phyloP scores from a whole-genome alignment of 2,888 invertebrate genomes.

The Achlya flavicornis region DNA sequence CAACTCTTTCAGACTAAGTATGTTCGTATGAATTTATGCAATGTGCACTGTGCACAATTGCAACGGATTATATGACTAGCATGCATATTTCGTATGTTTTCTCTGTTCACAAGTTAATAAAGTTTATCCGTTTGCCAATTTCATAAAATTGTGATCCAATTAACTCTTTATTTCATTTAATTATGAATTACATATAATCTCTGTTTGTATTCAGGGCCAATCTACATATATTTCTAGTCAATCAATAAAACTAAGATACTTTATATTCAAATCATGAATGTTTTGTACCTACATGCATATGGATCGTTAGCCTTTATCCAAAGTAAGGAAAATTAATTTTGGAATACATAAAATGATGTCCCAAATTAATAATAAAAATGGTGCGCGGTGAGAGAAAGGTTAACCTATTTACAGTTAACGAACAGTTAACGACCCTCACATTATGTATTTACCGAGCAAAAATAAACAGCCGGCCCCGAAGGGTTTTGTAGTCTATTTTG shows the following conservation, averaged over 20 bases:
- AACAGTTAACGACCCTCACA: slow-evolving; percentile 15
- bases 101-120: no score
- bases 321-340: neutral
- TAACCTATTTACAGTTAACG: slow-evolving; percentile 2
- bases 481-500: slow-evolving; percentile 8
- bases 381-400: slow-evolving; percentile 2
- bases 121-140: no score
- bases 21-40: no score
- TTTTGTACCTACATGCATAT: neutral
- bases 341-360: neutral
- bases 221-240: neutral
- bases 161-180: no score
- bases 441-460: slow-evolving; percentile 17
- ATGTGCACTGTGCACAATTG: no score
- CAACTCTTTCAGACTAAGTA: no score
- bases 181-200: no score
- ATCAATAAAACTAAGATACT: neutral
- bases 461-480: slow-evolving; percentile 24
- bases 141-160: no score
- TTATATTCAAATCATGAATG: neutral
- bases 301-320: neutral
- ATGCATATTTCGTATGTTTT: no score
- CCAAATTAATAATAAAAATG: slow-evolving; percentile 8
- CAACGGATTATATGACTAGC: no score
- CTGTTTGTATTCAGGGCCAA: neutral